A percentile compares a stretch with the other conserved stretches of the same genome.
phyloP scores from a whole-genome alignment of 2,797 vertebrate genomes.

The Chromis chromis region DNA sequence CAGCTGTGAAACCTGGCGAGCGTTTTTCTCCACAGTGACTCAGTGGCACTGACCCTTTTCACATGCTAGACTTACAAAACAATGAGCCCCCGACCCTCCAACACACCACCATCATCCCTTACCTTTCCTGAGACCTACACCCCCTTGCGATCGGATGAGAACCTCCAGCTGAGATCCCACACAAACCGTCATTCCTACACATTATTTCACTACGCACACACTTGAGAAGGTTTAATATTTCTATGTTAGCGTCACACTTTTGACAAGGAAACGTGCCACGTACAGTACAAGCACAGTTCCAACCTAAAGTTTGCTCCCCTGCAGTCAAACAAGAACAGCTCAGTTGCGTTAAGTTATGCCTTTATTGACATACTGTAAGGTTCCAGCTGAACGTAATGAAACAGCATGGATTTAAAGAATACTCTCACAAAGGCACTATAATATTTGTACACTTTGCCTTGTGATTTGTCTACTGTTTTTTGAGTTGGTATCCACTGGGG shows the following conservation, averaged over 20 bases:
- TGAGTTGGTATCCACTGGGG: conserved; percentile 25
- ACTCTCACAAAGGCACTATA: conserved; percentile 74
- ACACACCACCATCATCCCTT: conserved; percentile 76
- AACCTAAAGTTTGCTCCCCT: conserved; percentile 32
- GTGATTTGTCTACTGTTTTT: conserved; percentile 57
- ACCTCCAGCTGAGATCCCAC: conserved; percentile 62
- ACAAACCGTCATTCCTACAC: conserved; percentile 35
- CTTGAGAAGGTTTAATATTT: conserved; percentile 1
- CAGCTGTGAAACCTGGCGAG: conserved; percentile 59
- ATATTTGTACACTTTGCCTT: conserved; percentile 69
- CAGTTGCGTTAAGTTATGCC: conserved; percentile 53
- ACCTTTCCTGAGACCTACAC: conserved; percentile 93
- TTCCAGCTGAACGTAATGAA: conserved; percentile 67
- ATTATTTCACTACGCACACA: conserved; percentile 31
- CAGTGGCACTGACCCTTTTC: conserved; percentile 55
- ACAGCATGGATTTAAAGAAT: conserved; percentile 64
- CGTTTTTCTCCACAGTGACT: conserved; percentile 80
- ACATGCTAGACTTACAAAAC: conserved; percentile 63
- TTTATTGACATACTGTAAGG: conserved; percentile 75
- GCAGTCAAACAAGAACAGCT: conserved; percentile 69
- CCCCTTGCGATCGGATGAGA: conserved; percentile 79
- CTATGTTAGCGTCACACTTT: conserved; percentile 3
- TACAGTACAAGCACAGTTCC: conserved; percentile 16
- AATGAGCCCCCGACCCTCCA: not conserved
- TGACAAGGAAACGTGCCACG: conserved; percentile 9